Evolutionary conservation across 2,113 vertebrate genomes (phyloP).

Genomic region (Cynopterus brachyotis): DNA sequence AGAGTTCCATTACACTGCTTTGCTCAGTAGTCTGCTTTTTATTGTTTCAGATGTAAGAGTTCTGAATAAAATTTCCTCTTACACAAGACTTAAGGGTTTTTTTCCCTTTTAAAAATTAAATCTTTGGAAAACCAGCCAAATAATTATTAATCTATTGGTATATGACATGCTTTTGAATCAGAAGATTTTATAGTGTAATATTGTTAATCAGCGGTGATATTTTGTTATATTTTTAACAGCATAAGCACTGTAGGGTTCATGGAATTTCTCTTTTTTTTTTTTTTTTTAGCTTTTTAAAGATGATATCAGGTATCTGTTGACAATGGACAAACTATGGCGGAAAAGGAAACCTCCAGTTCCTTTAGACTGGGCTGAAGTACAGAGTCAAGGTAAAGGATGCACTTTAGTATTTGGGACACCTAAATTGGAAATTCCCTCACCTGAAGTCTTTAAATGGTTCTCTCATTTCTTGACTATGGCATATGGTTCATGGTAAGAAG

Average conservation of each 20-base stretch:
- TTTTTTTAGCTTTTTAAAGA: constrained; percentile 95
- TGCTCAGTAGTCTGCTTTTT: neutral
- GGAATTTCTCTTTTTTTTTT: neutral
- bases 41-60: neutral
- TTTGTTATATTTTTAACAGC: neutral
- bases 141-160: neutral
- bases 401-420: neutral
- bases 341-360: constrained; percentile 97
- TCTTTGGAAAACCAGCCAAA: too few species aligned
- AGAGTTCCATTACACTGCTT: neutral
- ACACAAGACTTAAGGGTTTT: neutral
- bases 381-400: constrained; percentile 86
- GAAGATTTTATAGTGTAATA: neutral
- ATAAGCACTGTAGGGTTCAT: neutral
- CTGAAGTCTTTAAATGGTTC: neutral
- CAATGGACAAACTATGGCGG: constrained; percentile 99
- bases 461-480: neutral
- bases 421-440: neutral
- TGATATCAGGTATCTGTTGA: constrained; percentile 96
- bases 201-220: neutral
- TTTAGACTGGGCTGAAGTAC: constrained; percentile 93
- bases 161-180: neutral
- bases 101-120: neutral
- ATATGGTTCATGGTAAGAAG: neutral
- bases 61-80: neutral